These are phyloP conservation scores for Lycia hirtaria DNA, from an alignment of 2,888 invertebrate species.

Conservation along the genomic window DNA sequence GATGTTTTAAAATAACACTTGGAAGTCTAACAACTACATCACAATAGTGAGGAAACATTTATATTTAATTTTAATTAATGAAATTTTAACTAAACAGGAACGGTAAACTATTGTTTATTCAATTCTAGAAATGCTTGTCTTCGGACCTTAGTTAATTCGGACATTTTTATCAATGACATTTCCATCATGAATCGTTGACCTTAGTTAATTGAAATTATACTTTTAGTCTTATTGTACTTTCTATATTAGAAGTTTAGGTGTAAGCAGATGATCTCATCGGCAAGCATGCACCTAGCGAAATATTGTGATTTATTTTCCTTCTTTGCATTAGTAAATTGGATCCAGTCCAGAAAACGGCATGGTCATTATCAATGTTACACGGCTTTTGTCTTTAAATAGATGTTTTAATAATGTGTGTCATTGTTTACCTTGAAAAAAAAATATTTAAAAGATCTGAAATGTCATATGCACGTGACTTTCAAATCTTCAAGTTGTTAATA, in stretches of 20 bases:
- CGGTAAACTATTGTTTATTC: no score
- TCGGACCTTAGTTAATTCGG: no score
- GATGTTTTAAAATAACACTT: no score
- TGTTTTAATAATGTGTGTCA: not conserved
- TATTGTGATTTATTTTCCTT: conserved; percentile 47
- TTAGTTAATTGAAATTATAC: no score
- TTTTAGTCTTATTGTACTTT: not conserved
- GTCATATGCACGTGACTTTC: not conserved
- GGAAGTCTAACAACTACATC: no score
- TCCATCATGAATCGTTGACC: no score
- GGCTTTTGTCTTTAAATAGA: conserved; percentile 20
- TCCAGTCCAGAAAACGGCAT: conserved; percentile 54
- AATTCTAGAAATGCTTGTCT: no score
- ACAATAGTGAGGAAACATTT: no score
- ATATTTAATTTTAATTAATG: no score
- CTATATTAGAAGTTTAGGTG: no score
- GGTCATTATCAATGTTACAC: conserved; percentile 44
- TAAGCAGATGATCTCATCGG: conserved; percentile 33
- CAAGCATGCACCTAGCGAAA: conserved; percentile 33
- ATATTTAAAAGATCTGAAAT: not conserved
- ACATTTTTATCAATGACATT: no score
- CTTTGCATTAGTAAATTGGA: conserved; percentile 50
- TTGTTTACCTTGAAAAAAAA: not conserved
- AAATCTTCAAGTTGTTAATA: not conserved
- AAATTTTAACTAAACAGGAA: no score